Conservation (phyloP, 2,113 vertebrate genomes). For the Bubo scandiacus region DNA sequence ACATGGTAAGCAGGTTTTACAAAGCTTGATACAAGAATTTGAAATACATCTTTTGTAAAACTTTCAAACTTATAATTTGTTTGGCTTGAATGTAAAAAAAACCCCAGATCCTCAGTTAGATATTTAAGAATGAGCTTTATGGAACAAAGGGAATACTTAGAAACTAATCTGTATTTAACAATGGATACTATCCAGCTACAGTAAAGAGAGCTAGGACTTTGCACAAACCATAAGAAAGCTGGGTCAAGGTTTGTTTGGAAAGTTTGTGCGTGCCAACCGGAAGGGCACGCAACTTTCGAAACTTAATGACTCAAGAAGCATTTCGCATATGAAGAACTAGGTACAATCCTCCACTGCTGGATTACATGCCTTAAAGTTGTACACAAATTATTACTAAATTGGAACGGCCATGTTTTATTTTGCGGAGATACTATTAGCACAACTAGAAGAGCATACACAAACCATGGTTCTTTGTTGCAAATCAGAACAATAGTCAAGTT, state of each 20-base stretch:
- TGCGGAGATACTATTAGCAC: neutral
- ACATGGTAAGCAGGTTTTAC: neutral
- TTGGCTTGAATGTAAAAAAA: neutral
- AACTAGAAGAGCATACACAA: neutral
- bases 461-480: neutral
- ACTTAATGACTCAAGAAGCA: neutral
- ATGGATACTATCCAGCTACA: neutral
- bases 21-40: neutral
- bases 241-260: neutral
- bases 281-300: neutral
- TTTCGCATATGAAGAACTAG: neutral
- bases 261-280: rapidly evolving
- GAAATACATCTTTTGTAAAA: neutral
- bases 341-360: neutral
- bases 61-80: neutral
- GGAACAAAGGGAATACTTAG: neutral
- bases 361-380: neutral
- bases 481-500: neutral
- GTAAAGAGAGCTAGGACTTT: neutral
- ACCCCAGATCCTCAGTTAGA: neutral
- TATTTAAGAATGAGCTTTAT: neutral
- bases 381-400: neutral
- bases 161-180: neutral
- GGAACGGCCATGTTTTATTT: neutral
- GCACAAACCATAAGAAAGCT: neutral